phyloP scores from a whole-genome alignment of 2,797 vertebrate species.

The Acrocephalus scirpaceus region DNA sequence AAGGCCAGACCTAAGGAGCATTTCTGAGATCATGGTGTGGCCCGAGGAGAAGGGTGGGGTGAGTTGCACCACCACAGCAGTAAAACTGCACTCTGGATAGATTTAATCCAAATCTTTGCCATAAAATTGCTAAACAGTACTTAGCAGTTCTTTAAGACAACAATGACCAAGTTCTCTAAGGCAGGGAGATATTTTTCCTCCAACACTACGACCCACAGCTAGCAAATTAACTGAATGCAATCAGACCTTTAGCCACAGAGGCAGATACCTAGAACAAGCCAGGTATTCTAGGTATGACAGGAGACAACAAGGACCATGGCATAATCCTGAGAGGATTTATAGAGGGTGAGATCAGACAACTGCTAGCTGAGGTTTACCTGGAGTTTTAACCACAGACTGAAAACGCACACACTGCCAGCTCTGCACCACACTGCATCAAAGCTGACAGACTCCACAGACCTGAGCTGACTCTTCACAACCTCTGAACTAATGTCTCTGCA shows the following conservation, averaged over 20 bases:
- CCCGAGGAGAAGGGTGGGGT: neutral
- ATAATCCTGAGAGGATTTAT: neutral
- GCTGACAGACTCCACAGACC: neutral
- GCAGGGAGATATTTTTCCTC: neutral
- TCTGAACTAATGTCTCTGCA: neutral
- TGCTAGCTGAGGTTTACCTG: neutral
- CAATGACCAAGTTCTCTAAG: neutral
- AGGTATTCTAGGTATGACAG: neutral
- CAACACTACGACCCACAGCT: too few relatives aligned
- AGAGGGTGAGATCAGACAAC: neutral
- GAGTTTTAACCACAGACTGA: neutral
- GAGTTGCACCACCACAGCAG: neutral
- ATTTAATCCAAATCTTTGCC: neutral
- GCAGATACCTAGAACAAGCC: neutral
- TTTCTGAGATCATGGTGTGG: neutral
- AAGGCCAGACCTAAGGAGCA: neutral
- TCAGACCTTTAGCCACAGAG: too few relatives aligned
- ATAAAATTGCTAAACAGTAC: neutral
- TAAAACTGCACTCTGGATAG: neutral
- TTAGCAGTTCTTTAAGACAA: neutral
- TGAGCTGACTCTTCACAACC: neutral
- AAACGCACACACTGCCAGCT: neutral
- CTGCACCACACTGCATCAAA: neutral
- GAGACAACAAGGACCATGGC: neutral
- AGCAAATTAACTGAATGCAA: neutral